phyloP scores from a whole-genome alignment of 1,140 invertebrate species.

The Caenorhabditis latens region DNA sequence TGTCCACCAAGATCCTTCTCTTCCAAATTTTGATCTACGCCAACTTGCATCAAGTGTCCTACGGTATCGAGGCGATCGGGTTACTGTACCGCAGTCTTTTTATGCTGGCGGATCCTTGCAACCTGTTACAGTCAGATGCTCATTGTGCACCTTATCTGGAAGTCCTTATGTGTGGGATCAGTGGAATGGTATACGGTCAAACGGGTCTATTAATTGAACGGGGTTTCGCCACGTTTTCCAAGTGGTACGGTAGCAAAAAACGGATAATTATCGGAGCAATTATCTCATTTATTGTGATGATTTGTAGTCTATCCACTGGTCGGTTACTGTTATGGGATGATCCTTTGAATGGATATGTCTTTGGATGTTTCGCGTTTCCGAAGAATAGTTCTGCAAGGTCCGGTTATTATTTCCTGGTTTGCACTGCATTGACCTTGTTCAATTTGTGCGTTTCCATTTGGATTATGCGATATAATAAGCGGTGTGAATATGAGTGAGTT shows the following conservation, averaged over 20 bases:
- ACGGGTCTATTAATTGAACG: slow-evolving; percentile 9
- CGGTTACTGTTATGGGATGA: slow-evolving; percentile 1
- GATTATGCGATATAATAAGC: not conserved
- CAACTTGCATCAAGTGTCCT: not conserved
- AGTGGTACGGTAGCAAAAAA: not conserved
- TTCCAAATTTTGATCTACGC: slow-evolving; percentile 26
- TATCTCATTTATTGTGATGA: not conserved
- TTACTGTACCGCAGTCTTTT: not conserved
- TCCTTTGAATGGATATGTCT: not conserved
- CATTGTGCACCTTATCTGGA: not conserved
- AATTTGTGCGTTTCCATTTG: not conserved
- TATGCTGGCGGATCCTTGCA: not conserved
- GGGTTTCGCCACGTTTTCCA: not conserved
- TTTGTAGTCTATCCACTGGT: not conserved
- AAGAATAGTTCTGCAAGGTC: not conserved
- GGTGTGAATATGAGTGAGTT: slow-evolving; percentile 6
- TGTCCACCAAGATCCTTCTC: not conserved
- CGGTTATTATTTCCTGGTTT: not conserved
- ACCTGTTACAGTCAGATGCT: not conserved
- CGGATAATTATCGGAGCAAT: not conserved
- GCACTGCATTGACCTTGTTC: not conserved
- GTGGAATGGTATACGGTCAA: slow-evolving; percentile 24
- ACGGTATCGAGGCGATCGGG: slow-evolving; percentile 4
- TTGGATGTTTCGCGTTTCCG: not conserved
- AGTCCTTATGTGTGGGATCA: not conserved